phyloP scores from a whole-genome alignment of 2,888 invertebrate species.

The Acleris laterana region DNA sequence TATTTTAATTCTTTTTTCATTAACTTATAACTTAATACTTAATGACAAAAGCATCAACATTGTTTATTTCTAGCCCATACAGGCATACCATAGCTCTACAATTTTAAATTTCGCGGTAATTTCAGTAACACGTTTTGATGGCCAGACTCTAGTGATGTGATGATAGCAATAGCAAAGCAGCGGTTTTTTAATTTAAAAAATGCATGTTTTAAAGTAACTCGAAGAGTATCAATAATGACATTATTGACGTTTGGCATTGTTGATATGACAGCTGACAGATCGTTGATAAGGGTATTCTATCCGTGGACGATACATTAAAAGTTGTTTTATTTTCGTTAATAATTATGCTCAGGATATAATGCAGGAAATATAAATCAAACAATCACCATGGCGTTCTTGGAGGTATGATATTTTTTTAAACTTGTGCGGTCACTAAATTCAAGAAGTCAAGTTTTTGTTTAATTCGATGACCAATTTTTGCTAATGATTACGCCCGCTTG shows the following conservation, averaged over 20 bases:
- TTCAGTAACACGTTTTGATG: too few species aligned
- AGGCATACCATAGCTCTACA: too few species aligned
- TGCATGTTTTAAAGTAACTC: background rate
- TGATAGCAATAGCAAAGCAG: too few species aligned
- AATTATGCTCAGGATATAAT: constrained; percentile 24
- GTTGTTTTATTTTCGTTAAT: constrained; percentile 19
- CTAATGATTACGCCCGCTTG: constrained; percentile 30
- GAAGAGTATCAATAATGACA: constrained; percentile 22
- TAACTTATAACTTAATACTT: too few species aligned
- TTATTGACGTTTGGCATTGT: constrained; percentile 20
- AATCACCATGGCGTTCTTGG: constrained; percentile 72
- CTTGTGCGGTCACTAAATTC: background rate
- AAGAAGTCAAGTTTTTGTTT: constrained; percentile 21
- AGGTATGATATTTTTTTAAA: constrained; percentile 54
- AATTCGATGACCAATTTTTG: constrained; percentile 17
- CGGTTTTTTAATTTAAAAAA: too few species aligned
- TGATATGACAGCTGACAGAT: constrained; percentile 21
- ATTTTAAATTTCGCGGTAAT: too few species aligned
- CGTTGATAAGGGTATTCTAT: constrained; percentile 31
- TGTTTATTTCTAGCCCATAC: too few species aligned
- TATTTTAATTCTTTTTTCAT: too few species aligned
- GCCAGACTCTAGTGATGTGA: too few species aligned
- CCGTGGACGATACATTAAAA: constrained; percentile 16
- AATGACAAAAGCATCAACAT: too few species aligned
- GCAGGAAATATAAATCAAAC: constrained; percentile 38